Evolutionary conservation across 1,140 invertebrate species (phyloP), one percentile per base, ranked within the genome.

Genomic region (Luehdorfia chinensis): DNA sequence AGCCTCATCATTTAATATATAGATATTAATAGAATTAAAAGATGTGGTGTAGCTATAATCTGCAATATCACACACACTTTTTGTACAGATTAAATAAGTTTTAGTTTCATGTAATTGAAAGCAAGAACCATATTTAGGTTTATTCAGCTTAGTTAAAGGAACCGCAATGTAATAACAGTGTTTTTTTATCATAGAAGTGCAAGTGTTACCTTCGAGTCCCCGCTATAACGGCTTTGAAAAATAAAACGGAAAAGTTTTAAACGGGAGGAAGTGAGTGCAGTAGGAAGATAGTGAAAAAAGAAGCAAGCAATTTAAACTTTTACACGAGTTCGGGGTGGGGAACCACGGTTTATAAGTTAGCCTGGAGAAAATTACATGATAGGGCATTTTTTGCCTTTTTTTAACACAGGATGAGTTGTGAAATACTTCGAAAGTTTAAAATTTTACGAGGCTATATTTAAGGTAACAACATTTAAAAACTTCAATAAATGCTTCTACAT

Each of bases 241-340:
- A 79, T 75, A 74, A 78, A 84, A 77, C 62, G 66, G 50, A 59
- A 80, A 84, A 83, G 66, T 83, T 43, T 84, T 83, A 79, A 80
- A 84, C 80, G 75, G 76, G 75, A 76, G 77, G 81, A 84, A 83
- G 71, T 75, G 73, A 71, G 66, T 77, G 73, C 70, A 71, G 54
- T 58, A 50, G 55, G 59, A 56, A 80, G 76, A 83, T 83, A 84
- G 78, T 84, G 75, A 79, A 79, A 80, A 84, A 84, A 69, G 66
- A 65, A 60, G 55, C 55, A 52, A 65, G 62, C 73, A 83, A 83
- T 83, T 80, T 77, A 77, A 84, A 81, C 62, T 80, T 83, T 71
- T 59, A 56, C 63, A 56, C 59, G 55, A 56, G 50, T 50, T 53
- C 57, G 59, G 65, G 66, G 37, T 12, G 39, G 63, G 65, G 60